Evolutionary conservation across 2,797 vertebrate species (phyloP).

Genomic region (Scomberomorus guttatus): DNA sequence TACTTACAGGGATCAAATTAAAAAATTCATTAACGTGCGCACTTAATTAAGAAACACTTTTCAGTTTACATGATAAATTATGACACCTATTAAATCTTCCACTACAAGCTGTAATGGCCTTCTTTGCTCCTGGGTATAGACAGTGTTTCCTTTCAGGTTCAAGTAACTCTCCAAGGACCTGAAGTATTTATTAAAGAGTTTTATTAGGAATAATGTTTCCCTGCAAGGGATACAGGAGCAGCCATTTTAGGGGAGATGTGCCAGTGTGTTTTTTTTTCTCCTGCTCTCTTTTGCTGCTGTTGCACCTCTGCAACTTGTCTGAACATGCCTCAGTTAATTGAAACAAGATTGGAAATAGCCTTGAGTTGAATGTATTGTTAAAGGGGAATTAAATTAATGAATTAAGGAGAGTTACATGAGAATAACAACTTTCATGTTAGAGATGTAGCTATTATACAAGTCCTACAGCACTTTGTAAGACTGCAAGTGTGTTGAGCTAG

Average conservation of each 20-base stretch:
- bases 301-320: conserved; percentile 45
- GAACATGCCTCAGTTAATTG: conserved; percentile 75
- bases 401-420: conserved; percentile 25
- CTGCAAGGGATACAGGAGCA: conserved; percentile 63
- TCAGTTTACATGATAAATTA: conserved; percentile 99
- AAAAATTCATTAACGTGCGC: conserved; percentile 99
- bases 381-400: conserved; percentile 30
- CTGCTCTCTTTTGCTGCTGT: not conserved
- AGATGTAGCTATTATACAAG: conserved; percentile 12
- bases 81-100: conserved; percentile 99
- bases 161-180: conserved; percentile 88
- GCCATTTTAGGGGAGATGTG: conserved; percentile 45
- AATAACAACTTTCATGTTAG: conserved; percentile 15
- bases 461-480: conserved; percentile 33
- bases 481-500: not conserved
- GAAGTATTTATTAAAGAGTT: conserved; percentile 83
- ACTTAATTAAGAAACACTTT: conserved; percentile 99
- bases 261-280: not conserved
- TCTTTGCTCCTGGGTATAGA: conserved; percentile 93
- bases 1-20: conserved; percentile 99
- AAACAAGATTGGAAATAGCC: conserved; percentile 69
- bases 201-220: conserved; percentile 87
- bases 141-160: conserved; percentile 91
- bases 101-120: conserved; percentile 94
- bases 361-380: conserved; percentile 51